Evolutionary conservation across 2,888 invertebrate genomes (phyloP), one percentile per base, ranked within the genome.

Genomic region (Octodonta nipae): DNA sequence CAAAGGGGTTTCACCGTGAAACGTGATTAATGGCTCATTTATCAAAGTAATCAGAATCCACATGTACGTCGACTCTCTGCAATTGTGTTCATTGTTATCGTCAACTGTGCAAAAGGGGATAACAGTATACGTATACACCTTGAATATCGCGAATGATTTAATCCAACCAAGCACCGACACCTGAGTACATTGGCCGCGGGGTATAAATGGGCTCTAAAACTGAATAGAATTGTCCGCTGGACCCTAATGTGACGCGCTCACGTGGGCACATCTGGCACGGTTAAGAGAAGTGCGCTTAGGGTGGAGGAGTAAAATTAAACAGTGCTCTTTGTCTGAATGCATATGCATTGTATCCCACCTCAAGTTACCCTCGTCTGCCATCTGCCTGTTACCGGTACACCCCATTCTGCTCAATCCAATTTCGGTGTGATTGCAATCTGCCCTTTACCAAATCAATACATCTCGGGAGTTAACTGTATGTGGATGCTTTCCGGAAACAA

Each of bases 301-400:
- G 48, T 48, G 51, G 49, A 49, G 50, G 49, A 50, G 44, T 42
- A 45, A 50, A 53, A 55, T 55, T 54, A 54, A 54, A 52, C 49
- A 50, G 44, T 42, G 48, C 48, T 53, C 56, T 57, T 61, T 61
- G 61, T 61, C 54, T 57, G 52, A 50, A 58, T 60, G 60, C 58
- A 60, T 50, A 57, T 56, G 61, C 55, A 61, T 61, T 61, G 59
- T 60, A 50, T 51, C 49, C 52, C 52, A 60, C 59, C 58, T 61
- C 58, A 60, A 61, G 60, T 59, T 53, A 58, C 58, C 59, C 59
- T 58, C 56, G 55, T 55, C 58, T 58, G 56, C 61, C 62, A 61
- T 60, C 60, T 60, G 60, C 58, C 60, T 58, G 58, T 60, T 56
- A 58, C 55, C 52, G 56, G 54, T 52, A 36, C 39, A 38, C 44